Conservation (phyloP, 2,113 vertebrate species). For the Notarius lentiginosus region DNA sequence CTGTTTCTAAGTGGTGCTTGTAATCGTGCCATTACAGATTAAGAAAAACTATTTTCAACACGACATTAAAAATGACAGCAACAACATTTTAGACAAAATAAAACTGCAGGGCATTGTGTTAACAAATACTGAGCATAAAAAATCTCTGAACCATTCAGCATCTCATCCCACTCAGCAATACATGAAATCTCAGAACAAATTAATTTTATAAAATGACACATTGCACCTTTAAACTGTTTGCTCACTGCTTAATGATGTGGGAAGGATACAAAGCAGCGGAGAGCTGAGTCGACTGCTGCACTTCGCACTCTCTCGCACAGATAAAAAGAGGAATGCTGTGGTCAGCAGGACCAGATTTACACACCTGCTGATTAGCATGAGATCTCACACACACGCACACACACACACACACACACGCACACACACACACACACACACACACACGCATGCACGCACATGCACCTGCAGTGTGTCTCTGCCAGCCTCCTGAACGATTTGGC, state of each 20-base stretch:
- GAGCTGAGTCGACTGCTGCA: conserved; percentile 23
- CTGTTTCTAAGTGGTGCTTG: neutral
- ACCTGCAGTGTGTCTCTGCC: conserved; percentile 39
- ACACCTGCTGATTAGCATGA: conserved; percentile 35
- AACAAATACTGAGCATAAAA: neutral
- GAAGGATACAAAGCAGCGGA: conserved; percentile 18
- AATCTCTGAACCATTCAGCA: neutral
- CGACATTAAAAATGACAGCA: neutral
- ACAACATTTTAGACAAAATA: neutral
- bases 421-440: conserved; percentile 16
- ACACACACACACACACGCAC: conserved; percentile 2
- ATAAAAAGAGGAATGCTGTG: conserved; percentile 29
- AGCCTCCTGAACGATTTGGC: conserved; percentile 17
- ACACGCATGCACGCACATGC: conserved; percentile 6
- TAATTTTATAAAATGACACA: neutral
- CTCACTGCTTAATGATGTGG: conserved; percentile 7
- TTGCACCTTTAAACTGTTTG: conserved; percentile 24
- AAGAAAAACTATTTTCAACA: neutral
- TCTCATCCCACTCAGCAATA: neutral
- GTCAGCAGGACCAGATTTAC: conserved; percentile 45
- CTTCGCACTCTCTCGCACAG: neutral
- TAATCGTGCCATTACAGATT: neutral
- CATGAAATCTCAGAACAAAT: neutral
- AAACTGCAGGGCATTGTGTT: neutral
- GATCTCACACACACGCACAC: conserved; percentile 1